Percentiles rank a stretch among this genome's conserved stretches.
Conservation (phyloP, 2,888 invertebrate species). For the Lasius fuliginosus region DNA sequence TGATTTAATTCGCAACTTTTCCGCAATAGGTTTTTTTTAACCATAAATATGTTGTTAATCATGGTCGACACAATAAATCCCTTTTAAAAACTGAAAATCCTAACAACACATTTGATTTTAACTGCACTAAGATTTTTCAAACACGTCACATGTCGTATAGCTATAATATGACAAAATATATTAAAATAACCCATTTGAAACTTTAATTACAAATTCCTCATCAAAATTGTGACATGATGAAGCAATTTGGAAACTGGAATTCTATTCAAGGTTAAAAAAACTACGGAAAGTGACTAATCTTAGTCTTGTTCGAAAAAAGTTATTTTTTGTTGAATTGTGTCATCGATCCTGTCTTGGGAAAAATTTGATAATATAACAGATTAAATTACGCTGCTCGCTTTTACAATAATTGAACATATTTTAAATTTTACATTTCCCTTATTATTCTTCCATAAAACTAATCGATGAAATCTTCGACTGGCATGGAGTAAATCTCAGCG, state of each 20-base stretch:
- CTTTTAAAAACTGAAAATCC: no score
- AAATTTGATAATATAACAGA: neutral
- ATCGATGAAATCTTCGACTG: neutral
- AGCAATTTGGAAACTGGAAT: neutral
- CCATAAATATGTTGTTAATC: no score
- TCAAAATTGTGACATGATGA: neutral
- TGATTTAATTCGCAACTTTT: no score
- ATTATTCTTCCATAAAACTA: neutral
- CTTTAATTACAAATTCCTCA: neutral
- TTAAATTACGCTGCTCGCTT: neutral
- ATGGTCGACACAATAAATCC: no score
- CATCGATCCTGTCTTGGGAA: neutral
- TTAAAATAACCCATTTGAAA: neutral
- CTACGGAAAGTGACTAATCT: neutral
- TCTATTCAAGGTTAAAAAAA: neutral
- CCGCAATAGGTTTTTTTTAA: no score
- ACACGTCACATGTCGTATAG: no score
- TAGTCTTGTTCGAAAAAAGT: neutral
- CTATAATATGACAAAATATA: neutral
- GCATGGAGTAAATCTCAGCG: constrained; percentile 16
- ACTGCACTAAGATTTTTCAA: no score
- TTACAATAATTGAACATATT: neutral
- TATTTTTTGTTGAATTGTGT: neutral
- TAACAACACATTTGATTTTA: no score
- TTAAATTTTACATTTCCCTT: neutral